Base-by-base conservation (phyloP, 2,888 invertebrate species). In the Cephalotes varians region DNA sequence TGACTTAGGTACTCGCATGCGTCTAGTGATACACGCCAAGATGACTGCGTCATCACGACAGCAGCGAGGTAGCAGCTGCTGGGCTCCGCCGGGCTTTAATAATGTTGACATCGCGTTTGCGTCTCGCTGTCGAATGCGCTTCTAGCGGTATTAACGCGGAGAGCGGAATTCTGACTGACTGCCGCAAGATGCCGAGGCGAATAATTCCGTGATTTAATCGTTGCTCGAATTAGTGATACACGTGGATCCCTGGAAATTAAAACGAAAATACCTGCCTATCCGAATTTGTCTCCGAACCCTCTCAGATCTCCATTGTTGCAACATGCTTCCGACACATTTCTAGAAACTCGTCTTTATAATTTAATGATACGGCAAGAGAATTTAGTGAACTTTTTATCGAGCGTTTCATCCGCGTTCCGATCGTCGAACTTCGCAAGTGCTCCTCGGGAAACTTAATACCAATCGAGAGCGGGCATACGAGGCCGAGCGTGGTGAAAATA, bases 401-500 rank as follows among this genome's bases (percentile, higher is more conserved):
- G 51, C 40, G 28, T n/a, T n/a, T 51, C 67, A 51, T 67, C 54
- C 18, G 12, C 34, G 18, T 56, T 44, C 44, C 71, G 77, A 79
- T 71, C 77, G 28, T 34, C 44, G 31, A 34, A 69, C 56, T 71
- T 58, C 12, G 21, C 71, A 25, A 44, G 34, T 58, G 34, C 44
- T 47, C 28, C 12, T 56, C 21, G 37, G 18, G 77, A 56, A 79
- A 79, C 56, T 79, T 71, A 56, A 79, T 58, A 56, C 71, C 71
- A 34, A 79, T 79, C 34, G 56, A 79, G 71, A 71, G 71, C 65
- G 15, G 21, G 62, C 40, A 18, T 37, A 51, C 21, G 40, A 54
- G 44, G 71, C 56, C 71, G 34, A 77, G 77, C 71, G 71, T 71
- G 77, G 44, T 79, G 77, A 71, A 71, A 79, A 79, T 79, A 71